Evolutionary conservation across 2,888 invertebrate genomes (phyloP).

Genomic region (Drosophila gaucha): DNA sequence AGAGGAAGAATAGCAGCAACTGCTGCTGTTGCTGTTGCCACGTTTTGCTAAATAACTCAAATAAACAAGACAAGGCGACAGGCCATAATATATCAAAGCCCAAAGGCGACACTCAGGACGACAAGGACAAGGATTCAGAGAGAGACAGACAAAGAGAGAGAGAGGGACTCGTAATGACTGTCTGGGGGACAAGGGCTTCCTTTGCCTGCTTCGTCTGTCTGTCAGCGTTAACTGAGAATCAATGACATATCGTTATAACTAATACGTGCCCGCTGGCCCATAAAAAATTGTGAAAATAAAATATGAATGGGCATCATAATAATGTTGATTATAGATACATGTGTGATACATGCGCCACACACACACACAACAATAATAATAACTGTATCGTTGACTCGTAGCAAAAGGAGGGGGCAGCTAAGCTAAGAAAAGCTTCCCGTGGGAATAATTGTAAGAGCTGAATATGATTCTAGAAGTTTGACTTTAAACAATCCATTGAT

Average conservation of each 20-base stretch:
- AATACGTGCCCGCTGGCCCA: conserved; percentile 71
- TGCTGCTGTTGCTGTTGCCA: conserved; percentile 39
- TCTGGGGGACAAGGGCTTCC: conserved; percentile 46
- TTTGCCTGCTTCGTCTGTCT: conserved; percentile 3
- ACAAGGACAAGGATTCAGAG: conserved; percentile 16
- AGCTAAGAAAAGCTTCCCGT: neutral
- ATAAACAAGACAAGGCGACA: conserved; percentile 78
- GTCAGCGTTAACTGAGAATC: conserved; percentile 70
- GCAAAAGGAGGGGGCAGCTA: neutral
- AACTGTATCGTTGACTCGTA: conserved; percentile 40
- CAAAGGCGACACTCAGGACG: conserved; percentile 59
- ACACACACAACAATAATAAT: conserved; percentile 21
- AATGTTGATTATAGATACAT: conserved; percentile 52
- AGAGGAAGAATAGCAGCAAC: conserved; percentile 5
- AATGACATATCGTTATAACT: conserved; percentile 78
- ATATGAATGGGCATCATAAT: conserved; percentile 54
- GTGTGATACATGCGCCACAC: conserved; percentile 21
- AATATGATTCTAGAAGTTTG: too few species aligned
- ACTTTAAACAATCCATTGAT: too few species aligned
- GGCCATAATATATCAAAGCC: conserved; percentile 77
- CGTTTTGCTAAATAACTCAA: conserved; percentile 70
- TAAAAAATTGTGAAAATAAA: conserved; percentile 57
- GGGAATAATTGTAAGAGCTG: neutral
- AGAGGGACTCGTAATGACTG: conserved; percentile 57
- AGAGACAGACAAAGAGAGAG: neutral